Evolutionary conservation across 2,797 vertebrate species (phyloP), one percentile per base, ranked within the genome.

Genomic region (Cossypha polioptera): DNA sequence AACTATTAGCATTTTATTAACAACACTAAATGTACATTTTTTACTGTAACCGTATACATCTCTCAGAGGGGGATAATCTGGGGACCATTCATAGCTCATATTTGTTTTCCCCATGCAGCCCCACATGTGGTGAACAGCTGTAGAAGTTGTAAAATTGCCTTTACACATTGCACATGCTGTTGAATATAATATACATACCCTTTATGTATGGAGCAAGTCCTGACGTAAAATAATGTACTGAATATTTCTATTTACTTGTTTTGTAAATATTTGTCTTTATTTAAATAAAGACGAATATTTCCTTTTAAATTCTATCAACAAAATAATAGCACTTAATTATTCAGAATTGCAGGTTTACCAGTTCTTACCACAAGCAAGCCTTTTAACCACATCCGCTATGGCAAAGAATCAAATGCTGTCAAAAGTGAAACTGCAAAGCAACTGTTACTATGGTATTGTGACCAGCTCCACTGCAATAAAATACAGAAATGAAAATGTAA

Each of bases 51-150:
- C 66, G 87, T 79, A 93, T 89, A 87, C 93, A 71, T 90, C 63
- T 95, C 75, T 95, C 89, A 91, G 65, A 95, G 69, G 86, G 91
- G 75, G 78, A 92, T 75, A 83, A 93, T 75, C 58, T 77, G 72
- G 73, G 43, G 59, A 63, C 59, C 79, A 86, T 88, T 96, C 92
- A 96, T 95, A 91, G 89, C 92, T 95, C 84, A 81, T 90, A 74
- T 55, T 96, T 94, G 75, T 87, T 97, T 94, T 96, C 92, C 90
- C 69, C 74, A 51, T 92, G 95, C 86, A 96, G 77, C 51, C 89
- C 88, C 82, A 97, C 96, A 97, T 97, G 92, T 97, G 97, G 96
- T 62, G 88, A 97, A 90, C 97, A 98, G 97, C 96, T 98, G 97
- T 79, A 89, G 79, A 95, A 96, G 72, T 36, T 80, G 51, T 94